Evolutionary conservation across 2,888 invertebrate genomes (phyloP).

Genomic region (Leptopilina myrica): DNA sequence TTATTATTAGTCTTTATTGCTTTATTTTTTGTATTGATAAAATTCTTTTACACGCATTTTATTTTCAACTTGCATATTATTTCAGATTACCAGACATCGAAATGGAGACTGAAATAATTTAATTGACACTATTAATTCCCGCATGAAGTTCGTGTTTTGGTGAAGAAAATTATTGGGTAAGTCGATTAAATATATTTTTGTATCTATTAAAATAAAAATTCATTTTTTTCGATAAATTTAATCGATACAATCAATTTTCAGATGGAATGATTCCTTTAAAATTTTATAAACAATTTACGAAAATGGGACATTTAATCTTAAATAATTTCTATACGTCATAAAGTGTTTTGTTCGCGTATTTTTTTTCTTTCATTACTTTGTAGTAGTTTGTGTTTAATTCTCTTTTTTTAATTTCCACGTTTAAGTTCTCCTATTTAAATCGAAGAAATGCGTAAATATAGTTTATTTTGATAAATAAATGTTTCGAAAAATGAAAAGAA

Average conservation of each 20-base stretch:
- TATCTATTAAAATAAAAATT: neutral
- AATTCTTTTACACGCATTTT: too few species aligned
- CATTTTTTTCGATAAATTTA: neutral
- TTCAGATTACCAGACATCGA: slow-evolving; percentile 12
- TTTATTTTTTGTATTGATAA: too few species aligned
- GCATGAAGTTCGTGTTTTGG: neutral
- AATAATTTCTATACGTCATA: neutral
- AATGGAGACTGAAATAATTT: slow-evolving; percentile 23
- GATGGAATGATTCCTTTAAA: neutral
- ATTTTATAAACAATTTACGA: neutral
- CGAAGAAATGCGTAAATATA: too few species aligned
- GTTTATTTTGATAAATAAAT: too few species aligned
- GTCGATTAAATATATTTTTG: neutral
- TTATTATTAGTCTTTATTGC: too few species aligned
- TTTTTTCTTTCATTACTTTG: too few species aligned
- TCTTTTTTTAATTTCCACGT: too few species aligned
- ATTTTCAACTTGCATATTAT: neutral
- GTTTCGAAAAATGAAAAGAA: too few species aligned
- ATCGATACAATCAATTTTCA: slow-evolving; percentile 1
- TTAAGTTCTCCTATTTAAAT: too few species aligned
- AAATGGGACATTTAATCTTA: too few species aligned
- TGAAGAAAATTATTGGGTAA: neutral
- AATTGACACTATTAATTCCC: neutral
- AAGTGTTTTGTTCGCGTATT: too few species aligned
- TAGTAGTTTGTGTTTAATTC: too few species aligned